phyloP scores from a whole-genome alignment of 2,797 vertebrate species.

The Catamblyrhynchus diadema region DNA sequence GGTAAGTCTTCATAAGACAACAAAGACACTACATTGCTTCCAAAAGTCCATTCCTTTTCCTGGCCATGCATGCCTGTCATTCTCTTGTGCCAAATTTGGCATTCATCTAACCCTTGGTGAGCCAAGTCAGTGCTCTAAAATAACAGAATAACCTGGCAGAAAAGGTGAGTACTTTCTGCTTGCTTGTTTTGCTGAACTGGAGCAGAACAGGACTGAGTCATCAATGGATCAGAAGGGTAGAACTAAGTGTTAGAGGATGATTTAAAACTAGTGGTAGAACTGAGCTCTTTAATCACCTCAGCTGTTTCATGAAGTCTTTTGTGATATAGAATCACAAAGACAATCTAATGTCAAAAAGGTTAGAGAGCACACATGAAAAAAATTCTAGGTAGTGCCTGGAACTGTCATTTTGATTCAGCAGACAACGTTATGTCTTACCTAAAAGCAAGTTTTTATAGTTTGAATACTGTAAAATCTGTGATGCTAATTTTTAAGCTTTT shows the following conservation, averaged over 20 bases:
- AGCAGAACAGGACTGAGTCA: background rate
- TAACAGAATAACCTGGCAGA: background rate
- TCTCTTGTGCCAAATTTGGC: background rate
- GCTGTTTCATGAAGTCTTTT: background rate
- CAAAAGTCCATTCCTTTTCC: background rate
- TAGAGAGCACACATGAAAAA: background rate
- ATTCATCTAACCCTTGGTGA: background rate
- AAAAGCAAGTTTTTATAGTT: background rate
- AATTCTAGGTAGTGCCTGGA: background rate
- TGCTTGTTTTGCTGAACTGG: background rate
- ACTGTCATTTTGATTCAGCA: background rate
- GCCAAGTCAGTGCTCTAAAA: background rate
- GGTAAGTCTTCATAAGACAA: background rate
- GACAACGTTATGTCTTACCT: background rate
- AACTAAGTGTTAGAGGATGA: background rate
- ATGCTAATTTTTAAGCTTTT: background rate
- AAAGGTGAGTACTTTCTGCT: background rate
- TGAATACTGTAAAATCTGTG: background rate
- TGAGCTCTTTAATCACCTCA: background rate
- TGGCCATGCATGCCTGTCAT: background rate
- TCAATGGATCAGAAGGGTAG: background rate
- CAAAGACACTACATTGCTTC: background rate
- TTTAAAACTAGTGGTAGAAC: background rate
- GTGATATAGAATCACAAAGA: background rate
- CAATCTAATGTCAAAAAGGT: background rate